Conservation (phyloP, 1,140 invertebrate genomes). For the Protaetia brevitarsis region DNA sequence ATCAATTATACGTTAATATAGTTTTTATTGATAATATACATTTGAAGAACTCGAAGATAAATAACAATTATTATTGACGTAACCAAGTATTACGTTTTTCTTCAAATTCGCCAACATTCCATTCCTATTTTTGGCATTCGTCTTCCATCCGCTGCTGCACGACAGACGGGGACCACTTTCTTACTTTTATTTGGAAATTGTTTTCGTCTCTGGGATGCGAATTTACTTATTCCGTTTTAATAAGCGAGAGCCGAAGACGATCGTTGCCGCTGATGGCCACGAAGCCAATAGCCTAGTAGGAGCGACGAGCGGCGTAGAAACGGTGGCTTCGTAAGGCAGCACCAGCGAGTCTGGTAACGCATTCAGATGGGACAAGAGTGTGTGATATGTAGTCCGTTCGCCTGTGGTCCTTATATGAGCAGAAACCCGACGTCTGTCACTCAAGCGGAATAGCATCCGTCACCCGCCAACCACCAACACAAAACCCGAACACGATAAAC, state of each 20-base stretch:
- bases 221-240: constrained; percentile 18
- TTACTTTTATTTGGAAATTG: neutral
- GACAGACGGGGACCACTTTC: neutral
- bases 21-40: too few relatives aligned
- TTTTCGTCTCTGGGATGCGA: constrained; percentile 2
- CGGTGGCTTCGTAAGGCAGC: neutral
- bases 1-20: too few relatives aligned
- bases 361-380: constrained; percentile 22
- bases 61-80: too few relatives aligned
- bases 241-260: neutral
- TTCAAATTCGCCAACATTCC: neutral
- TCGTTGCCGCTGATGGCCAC: neutral
- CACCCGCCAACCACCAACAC: constrained; percentile 25
- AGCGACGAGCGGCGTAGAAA: neutral
- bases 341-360: neutral
- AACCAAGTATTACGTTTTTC: constrained; percentile 18
- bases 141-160: neutral
- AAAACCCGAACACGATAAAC: constrained; percentile 16
- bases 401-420: constrained; percentile 27
- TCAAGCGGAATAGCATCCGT: constrained; percentile 25
- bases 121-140: constrained; percentile 1
- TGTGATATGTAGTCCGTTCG: constrained; percentile 22
- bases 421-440: constrained; percentile 23
- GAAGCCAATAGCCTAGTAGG: neutral
- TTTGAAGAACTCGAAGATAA: too few relatives aligned